phyloP scores from a whole-genome alignment of 2,888 invertebrate genomes.

The Bombylius discolor region DNA sequence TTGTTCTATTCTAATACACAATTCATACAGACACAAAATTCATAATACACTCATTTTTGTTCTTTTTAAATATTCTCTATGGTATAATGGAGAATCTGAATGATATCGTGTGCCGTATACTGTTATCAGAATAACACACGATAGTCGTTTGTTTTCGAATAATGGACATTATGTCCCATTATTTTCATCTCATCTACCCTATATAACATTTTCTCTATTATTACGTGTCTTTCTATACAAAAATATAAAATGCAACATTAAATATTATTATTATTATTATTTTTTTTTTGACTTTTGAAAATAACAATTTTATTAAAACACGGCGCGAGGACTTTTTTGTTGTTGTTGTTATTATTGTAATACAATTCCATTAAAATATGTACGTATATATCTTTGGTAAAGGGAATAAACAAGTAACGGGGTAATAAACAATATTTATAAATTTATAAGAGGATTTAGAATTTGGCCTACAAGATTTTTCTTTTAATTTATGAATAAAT shows the following conservation, averaged over 20 bases:
- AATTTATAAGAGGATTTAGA: no score
- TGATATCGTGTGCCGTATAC: conserved; percentile 4
- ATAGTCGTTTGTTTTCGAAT: conserved; percentile 34
- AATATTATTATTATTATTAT: background rate
- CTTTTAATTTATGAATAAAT: no score
- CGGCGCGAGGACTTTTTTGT: conserved; percentile 3
- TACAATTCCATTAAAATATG: no score
- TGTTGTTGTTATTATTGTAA: background rate
- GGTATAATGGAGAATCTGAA: no score
- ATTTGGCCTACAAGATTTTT: no score
- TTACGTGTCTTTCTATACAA: background rate
- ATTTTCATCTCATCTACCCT: conserved; percentile 19
- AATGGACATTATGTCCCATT: conserved; percentile 36
- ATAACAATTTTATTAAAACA: conserved; percentile 8
- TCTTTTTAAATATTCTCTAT: no score
- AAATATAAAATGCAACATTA: conserved; percentile 9
- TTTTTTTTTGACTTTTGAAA: conserved; percentile 2
- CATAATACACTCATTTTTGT: no score
- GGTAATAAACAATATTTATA: no score
- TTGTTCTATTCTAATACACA: no score
- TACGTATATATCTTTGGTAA: no score
- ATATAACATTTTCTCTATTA: background rate
- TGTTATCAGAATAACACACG: conserved; percentile 26
- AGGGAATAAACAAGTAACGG: no score
- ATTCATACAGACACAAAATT: no score